Percentiles rank a stretch among this genome's conserved stretches.
Evolutionary conservation across 2,113 vertebrate species (phyloP).

Genomic region (Dinomys branickii): DNA sequence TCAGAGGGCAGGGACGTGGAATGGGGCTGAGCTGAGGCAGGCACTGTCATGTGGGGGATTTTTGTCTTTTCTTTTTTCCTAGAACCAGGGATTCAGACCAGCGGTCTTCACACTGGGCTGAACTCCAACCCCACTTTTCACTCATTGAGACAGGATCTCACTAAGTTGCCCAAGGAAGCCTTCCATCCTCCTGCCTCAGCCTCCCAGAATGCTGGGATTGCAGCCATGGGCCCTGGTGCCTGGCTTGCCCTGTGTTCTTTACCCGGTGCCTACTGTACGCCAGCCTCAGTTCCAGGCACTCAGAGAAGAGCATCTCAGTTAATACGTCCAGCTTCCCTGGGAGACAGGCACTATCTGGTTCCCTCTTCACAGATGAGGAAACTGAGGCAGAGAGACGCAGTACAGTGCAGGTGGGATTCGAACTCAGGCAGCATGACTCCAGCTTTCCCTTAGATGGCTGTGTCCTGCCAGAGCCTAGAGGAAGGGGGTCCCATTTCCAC

Average conservation of each 20-base stretch:
- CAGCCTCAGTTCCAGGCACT: neutral
- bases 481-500: neutral
- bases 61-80: neutral
- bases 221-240: neutral
- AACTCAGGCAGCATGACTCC: neutral
- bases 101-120: neutral
- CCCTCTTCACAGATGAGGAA: neutral
- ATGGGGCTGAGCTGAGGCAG: neutral
- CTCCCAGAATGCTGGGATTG: neutral
- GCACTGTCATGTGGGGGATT: neutral
- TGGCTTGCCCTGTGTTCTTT: no score
- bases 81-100: neutral
- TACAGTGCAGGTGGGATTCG: neutral
- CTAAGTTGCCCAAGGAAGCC: neutral
- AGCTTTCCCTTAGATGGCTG: neutral
- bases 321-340: neutral
- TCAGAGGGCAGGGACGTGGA: neutral
- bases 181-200: neutral
- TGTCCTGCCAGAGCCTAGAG: neutral
- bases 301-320: neutral
- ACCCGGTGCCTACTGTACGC: neutral
- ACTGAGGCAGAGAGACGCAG: neutral
- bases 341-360: neutral
- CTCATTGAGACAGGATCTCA: neutral
- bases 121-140: fast-evolving